Conservation (phyloP, 2,797 vertebrate genomes). For the Oryzias dopingdopingensis region DNA sequence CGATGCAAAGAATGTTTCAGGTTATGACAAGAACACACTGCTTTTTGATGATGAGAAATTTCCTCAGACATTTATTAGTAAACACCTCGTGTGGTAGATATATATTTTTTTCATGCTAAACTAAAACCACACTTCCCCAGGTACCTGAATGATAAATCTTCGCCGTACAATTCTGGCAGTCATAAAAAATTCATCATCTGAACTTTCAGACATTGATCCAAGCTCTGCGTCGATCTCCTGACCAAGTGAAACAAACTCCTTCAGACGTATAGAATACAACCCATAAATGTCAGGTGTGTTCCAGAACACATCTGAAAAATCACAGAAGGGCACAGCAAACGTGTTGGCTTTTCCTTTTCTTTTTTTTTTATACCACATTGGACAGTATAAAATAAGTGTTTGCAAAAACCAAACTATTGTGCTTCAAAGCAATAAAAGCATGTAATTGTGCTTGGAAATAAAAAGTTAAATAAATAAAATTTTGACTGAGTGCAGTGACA, state of each 20-base stretch:
- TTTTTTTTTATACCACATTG: constrained; percentile 6
- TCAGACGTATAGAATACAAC: constrained; percentile 27
- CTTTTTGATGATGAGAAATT: neutral
- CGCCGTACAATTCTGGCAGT: constrained; percentile 90
- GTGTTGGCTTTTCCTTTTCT: constrained; percentile 15
- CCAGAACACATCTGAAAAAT: constrained; percentile 43
- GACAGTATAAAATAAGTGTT: constrained; percentile 53
- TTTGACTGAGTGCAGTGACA: neutral
- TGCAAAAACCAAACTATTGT: constrained; percentile 33
- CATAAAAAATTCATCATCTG: constrained; percentile 88
- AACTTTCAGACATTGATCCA: constrained; percentile 85
- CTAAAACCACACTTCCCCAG: constrained; percentile 35
- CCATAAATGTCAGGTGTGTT: constrained; percentile 20
- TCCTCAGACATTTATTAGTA: constrained; percentile 22
- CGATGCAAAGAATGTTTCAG: constrained; percentile 23
- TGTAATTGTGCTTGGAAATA: constrained; percentile 5
- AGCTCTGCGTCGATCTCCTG: constrained; percentile 87
- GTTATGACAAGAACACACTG: constrained; percentile 5
- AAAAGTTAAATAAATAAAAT: neutral
- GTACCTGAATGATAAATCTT: constrained; percentile 93
- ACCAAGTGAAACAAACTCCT: constrained; percentile 75
- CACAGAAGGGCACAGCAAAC: constrained; percentile 50
- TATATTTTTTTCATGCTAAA: constrained; percentile 28
- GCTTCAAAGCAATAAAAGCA: neutral
- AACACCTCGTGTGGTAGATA: constrained; percentile 19